phyloP scores from a whole-genome alignment of 2,888 invertebrate genomes.

The Phania funesta region DNA sequence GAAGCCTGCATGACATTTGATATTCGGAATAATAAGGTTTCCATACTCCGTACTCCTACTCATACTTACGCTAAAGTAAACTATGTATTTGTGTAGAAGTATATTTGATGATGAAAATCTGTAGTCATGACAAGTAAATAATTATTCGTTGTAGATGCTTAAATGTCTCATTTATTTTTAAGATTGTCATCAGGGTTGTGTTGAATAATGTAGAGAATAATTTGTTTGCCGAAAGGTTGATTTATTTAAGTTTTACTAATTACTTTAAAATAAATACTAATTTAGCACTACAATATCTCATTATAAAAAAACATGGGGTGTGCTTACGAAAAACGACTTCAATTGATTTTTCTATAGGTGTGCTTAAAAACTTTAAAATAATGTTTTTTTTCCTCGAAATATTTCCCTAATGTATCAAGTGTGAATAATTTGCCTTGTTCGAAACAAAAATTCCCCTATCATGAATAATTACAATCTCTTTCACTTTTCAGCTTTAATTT shows the following conservation, averaged over 20 bases:
- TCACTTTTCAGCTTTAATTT: no score
- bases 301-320: no score
- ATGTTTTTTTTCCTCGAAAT: no score
- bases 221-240: slow-evolving; percentile 16
- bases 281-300: neutral
- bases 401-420: no score
- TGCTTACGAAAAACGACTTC: no score
- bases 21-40: slow-evolving; percentile 38
- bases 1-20: slow-evolving; percentile 34
- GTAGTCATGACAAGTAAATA: neutral
- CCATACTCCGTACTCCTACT: neutral
- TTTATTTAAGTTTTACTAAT: slow-evolving; percentile 33
- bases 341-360: no score
- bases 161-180: slow-evolving; percentile 59
- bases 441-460: no score
- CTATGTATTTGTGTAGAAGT: no score
- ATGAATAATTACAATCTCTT: no score
- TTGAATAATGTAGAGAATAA: neutral
- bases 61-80: neutral
- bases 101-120: neutral
- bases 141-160: slow-evolving; percentile 16
- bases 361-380: no score
- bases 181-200: no score
- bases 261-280: slow-evolving; percentile 6
- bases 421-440: no score